These are phyloP conservation scores for Lucifuga dentata DNA, from an alignment of 2,113 vertebrate species.

Conservation along the genomic window DNA sequence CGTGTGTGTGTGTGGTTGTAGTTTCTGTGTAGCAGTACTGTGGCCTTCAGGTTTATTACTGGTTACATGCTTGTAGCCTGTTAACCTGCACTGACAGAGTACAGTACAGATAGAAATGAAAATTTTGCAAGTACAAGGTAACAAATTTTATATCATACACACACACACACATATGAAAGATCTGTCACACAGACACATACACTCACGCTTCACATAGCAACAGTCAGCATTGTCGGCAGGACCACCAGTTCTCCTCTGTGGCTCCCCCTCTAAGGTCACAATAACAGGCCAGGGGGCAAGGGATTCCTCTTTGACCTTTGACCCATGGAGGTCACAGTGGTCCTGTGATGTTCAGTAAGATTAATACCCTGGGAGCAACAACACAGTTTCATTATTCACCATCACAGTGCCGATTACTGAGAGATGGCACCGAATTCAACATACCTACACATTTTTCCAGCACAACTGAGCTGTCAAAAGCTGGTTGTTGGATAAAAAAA, in stretches of 20 bases:
- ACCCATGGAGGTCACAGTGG: conserved; percentile 80
- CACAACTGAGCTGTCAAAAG: neutral
- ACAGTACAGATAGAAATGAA: conserved; percentile 31
- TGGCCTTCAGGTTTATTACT: conserved; percentile 42
- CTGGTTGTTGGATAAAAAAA: neutral
- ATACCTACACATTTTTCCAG: conserved; percentile 29
- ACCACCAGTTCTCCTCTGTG: conserved; percentile 62
- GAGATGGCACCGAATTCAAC: conserved; percentile 34
- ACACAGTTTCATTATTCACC: conserved; percentile 66
- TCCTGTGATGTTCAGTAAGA: conserved; percentile 81
- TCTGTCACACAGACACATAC: conserved; percentile 35
- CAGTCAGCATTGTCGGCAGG: conserved; percentile 36
- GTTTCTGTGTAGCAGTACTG: conserved; percentile 8
- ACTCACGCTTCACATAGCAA: conserved; percentile 40
- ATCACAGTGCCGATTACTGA: conserved; percentile 53
- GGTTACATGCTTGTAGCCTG: conserved; percentile 33
- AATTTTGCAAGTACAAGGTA: conserved; percentile 30
- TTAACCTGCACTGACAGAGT: conserved; percentile 17
- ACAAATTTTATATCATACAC: conserved; percentile 31
- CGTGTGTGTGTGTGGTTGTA: conserved; percentile 32
- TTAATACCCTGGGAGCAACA: conserved; percentile 80
- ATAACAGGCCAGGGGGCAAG: conserved; percentile 85
- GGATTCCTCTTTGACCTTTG: conserved; percentile 84
- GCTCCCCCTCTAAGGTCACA: conserved; percentile 73
- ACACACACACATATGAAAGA: conserved; percentile 53